These are phyloP conservation scores for Calliphora vicina DNA, from an alignment of 1,140 invertebrate genomes.

Conservation along the genomic window DNA sequence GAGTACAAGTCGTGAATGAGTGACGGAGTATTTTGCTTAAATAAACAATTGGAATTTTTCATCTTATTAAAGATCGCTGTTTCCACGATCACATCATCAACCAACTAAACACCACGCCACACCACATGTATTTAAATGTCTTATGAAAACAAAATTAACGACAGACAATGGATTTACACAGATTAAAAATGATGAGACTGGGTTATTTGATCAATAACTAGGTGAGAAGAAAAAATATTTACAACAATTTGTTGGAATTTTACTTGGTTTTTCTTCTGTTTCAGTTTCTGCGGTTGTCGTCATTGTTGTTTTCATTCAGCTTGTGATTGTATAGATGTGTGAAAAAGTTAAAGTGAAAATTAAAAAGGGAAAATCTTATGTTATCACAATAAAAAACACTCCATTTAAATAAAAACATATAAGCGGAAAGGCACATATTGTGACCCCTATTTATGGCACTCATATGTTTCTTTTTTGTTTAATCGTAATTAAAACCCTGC, in stretches of 20 bases:
- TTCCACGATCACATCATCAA: not conserved
- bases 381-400: not conserved
- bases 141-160: not conserved
- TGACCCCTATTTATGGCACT: not conserved
- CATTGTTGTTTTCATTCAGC: not conserved
- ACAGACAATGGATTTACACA: not conserved
- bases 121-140: not conserved
- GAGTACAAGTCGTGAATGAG: not conserved
- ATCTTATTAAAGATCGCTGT: not conserved
- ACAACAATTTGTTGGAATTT: not conserved
- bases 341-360: not conserved
- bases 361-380: not conserved
- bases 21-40: not conserved
- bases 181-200: not conserved
- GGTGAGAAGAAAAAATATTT: slow-evolving; percentile 9
- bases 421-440: no score
- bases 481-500: not conserved
- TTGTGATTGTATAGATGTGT: not conserved
- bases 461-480: not conserved
- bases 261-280: not conserved
- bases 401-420: no score
- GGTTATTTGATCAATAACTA: not conserved
- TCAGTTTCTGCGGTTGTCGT: not conserved
- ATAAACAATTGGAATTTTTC: slow-evolving; percentile 9
- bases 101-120: not conserved